Conservation (phyloP, 2,113 vertebrate species). For the Phrynosoma blainvillii region DNA sequence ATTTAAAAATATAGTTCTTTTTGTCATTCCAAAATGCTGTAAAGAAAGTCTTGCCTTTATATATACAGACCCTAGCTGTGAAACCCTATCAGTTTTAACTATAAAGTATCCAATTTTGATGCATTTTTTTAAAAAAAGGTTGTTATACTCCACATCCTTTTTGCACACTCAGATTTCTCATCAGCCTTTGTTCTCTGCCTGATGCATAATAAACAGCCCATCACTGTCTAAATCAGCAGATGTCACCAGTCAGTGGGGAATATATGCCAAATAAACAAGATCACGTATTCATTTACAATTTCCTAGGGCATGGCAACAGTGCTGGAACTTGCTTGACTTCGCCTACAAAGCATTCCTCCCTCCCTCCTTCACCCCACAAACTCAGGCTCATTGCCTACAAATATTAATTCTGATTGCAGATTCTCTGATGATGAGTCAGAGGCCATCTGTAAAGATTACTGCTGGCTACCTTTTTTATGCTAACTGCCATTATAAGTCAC, state of each 20-base stretch:
- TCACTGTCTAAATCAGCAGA: constrained; percentile 12
- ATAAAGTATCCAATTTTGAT: constrained; percentile 18
- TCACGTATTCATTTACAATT: constrained; percentile 2
- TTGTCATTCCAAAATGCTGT: not conserved
- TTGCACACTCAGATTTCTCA: not conserved
- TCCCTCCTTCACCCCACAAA: not conserved
- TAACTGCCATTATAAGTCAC: not conserved
- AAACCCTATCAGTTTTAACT: constrained; percentile 45
- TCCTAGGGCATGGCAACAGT: not conserved
- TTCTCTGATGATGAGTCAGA: not conserved
- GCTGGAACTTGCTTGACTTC: not conserved
- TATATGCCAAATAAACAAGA: constrained; percentile 10
- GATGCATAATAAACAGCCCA: not conserved
- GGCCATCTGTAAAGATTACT: not conserved
- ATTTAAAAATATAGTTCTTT: not conserved
- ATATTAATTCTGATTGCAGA: not conserved
- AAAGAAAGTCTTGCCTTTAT: not conserved
- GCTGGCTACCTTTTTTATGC: not conserved
- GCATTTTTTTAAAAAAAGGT: constrained; percentile 18
- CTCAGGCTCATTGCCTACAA: not conserved
- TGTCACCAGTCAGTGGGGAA: not conserved
- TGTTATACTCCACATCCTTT: not conserved
- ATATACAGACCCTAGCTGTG: constrained; percentile 2
- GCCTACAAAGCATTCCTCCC: not conserved
- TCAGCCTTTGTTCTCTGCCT: not conserved